Conservation (phyloP, 2,113 vertebrate genomes). For the Daphoenositta chrysoptera region DNA sequence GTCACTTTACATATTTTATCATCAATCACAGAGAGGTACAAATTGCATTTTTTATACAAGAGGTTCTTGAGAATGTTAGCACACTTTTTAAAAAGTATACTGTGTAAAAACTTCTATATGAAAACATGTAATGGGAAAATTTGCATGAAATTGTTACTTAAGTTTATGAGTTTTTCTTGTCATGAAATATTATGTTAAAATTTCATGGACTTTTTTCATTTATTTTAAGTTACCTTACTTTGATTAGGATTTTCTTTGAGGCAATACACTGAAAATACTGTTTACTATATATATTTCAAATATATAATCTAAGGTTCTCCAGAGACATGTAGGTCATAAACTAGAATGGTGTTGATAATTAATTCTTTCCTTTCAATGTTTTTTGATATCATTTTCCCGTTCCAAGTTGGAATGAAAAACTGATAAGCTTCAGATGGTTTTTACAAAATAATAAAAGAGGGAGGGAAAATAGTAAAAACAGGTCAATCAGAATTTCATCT, state of each 20-base stretch:
- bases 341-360: background rate
- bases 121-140: conserved; percentile 18
- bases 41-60: background rate
- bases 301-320: background rate
- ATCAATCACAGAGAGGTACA: background rate
- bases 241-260: conserved; percentile 54
- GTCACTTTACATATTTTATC: background rate
- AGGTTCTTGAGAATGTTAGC: background rate
- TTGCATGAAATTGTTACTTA: background rate
- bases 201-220: conserved; percentile 42
- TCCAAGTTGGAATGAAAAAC: background rate
- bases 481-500: background rate
- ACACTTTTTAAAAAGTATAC: background rate
- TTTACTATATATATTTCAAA: background rate
- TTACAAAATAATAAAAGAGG: background rate
- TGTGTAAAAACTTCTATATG: background rate
- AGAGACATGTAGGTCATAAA: background rate
- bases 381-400: background rate
- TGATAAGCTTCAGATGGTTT: background rate
- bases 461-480: background rate
- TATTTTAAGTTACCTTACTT: conserved; percentile 30
- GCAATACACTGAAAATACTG: background rate
- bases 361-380: background rate
- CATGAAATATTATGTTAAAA: conserved; percentile 54
- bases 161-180: conserved; percentile 23